phyloP scores from a whole-genome alignment of 2,113 vertebrate species.

The Tringa solitaria region DNA sequence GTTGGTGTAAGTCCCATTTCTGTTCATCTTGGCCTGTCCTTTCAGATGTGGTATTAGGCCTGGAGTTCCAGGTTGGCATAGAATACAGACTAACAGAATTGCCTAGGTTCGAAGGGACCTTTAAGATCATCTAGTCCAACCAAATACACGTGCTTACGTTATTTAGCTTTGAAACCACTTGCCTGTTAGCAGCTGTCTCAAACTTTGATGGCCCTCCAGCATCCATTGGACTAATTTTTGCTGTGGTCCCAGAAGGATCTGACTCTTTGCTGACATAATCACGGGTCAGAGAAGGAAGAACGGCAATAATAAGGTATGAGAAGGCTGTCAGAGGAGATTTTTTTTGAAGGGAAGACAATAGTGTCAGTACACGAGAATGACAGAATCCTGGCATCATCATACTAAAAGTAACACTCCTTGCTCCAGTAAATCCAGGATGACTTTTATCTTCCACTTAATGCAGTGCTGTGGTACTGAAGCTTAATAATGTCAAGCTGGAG shows the following conservation, averaged over 20 bases:
- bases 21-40: not conserved
- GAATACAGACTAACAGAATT: not conserved
- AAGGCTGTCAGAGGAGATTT: not conserved
- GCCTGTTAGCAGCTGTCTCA: too few species aligned
- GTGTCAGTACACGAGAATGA: not conserved
- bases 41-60: not conserved
- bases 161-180: too few species aligned
- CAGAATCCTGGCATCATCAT: not conserved
- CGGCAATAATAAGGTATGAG: not conserved
- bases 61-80: not conserved
- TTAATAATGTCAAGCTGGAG: not conserved
- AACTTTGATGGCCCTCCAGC: not conserved
- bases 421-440: not conserved
- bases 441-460: not conserved
- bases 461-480: not conserved
- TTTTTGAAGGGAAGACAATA: not conserved
- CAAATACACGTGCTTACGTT: too few species aligned
- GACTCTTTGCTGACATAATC: not conserved
- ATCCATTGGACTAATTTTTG: not conserved
- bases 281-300: not conserved
- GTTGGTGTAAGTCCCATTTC: slow-evolving; percentile 86
- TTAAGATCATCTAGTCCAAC: too few species aligned
- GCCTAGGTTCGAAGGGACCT: too few species aligned
- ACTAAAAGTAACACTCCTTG: not conserved
- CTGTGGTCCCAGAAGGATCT: not conserved